Evolutionary conservation across 2,113 vertebrate species (phyloP).

Genomic region (Pantherophis guttatus): DNA sequence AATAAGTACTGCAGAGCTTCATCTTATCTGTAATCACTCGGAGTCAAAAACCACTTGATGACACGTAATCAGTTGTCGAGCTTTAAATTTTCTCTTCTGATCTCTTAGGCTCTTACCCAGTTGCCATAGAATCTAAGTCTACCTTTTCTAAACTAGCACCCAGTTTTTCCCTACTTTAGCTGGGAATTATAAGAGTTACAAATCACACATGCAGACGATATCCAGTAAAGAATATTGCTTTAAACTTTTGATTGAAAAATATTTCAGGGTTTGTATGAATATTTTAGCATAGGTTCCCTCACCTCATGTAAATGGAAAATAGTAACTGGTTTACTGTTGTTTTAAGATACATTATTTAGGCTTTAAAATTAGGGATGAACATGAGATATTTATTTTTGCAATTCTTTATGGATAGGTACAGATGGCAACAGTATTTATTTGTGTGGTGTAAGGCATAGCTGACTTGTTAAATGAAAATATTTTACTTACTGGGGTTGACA

Average conservation of each 20-base stretch:
- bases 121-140: background rate
- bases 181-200: background rate
- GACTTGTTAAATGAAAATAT: background rate
- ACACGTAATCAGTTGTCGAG: background rate
- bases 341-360: background rate
- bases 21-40: background rate
- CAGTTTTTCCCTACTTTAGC: background rate
- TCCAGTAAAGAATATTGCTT: background rate
- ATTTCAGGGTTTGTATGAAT: background rate
- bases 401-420: background rate
- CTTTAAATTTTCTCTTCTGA: background rate
- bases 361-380: background rate
- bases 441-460: background rate
- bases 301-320: background rate
- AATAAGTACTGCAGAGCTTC: background rate
- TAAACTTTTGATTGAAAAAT: background rate
- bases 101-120: background rate
- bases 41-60: background rate
- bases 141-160: background rate
- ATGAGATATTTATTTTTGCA: background rate
- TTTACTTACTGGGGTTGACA: background rate
- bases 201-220: background rate
- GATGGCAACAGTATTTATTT: background rate
- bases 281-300: background rate
- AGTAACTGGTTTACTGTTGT: background rate